Conservation (phyloP, 2,797 vertebrate genomes). For the Sebastes paucispinis region DNA sequence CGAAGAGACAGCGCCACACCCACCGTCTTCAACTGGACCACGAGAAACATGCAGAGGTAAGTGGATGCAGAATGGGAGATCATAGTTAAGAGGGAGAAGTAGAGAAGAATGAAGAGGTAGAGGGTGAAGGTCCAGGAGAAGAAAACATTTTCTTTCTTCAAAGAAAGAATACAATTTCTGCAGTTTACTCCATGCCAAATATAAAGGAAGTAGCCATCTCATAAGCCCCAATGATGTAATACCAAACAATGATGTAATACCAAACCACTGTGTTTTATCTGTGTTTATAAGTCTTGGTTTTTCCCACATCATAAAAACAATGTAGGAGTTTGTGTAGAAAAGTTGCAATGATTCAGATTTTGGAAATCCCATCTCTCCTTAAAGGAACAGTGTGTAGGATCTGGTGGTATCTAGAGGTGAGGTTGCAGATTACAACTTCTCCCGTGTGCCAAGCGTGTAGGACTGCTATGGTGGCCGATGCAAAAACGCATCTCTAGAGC, state of each 20-base stretch:
- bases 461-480: no score
- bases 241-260: not conserved
- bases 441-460: no score
- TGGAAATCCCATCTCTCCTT: not conserved
- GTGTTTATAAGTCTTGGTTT: not conserved
- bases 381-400: no score
- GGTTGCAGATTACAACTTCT: no score
- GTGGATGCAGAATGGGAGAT: not conserved
- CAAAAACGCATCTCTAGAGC: no score
- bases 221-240: not conserved
- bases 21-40: conserved; percentile 87
- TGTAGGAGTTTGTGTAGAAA: not conserved
- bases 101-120: not conserved
- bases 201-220: not conserved
- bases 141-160: not conserved
- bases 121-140: not conserved
- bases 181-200: not conserved
- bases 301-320: not conserved
- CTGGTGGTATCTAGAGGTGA: no score
- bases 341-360: not conserved
- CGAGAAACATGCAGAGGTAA: not conserved
- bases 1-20: conserved; percentile 91
- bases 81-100: not conserved
- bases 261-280: not conserved
- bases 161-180: not conserved